A percentile compares a stretch with the other conserved stretches of the same genome.
phyloP scores from a whole-genome alignment of 2,113 vertebrate genomes.

The Pelobates fuscus region DNA sequence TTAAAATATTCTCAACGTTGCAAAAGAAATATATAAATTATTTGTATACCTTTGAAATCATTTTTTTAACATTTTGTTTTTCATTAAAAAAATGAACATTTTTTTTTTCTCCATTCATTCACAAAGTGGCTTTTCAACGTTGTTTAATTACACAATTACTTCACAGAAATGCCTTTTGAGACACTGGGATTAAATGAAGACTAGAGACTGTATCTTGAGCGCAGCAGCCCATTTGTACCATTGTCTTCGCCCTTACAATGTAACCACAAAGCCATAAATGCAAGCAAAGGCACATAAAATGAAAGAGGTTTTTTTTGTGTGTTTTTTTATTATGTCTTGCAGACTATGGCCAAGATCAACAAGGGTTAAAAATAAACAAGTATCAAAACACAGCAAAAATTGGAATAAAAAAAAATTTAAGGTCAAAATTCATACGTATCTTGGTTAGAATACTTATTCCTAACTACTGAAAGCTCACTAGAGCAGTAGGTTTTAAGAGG shows the following conservation, averaged over 20 bases:
- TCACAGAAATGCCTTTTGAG: slow-evolving; percentile 25
- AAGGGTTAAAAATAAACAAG: no score
- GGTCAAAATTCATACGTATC: no score
- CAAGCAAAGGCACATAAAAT: slow-evolving; percentile 38
- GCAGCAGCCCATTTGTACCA: background rate
- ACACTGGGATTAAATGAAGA: background rate
- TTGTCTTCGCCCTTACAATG: background rate
- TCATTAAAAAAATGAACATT: slow-evolving; percentile 42
- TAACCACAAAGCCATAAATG: slow-evolving; percentile 2
- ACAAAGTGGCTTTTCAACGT: slow-evolving; percentile 19
- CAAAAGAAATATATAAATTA: slow-evolving; percentile 51
- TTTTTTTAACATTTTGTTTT: slow-evolving; percentile 46
- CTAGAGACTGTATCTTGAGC: background rate
- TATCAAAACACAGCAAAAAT: no score
- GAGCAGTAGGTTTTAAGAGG: no score
- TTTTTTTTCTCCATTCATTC: background rate
- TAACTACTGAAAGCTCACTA: no score
- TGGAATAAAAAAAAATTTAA: background rate
- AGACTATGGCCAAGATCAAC: background rate
- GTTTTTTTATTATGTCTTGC: background rate
- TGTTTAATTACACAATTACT: slow-evolving; percentile 8
- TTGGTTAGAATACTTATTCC: no score
- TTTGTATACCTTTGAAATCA: slow-evolving; percentile 39
- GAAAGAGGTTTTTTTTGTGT: no score
- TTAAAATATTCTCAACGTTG: slow-evolving; percentile 46